Percentiles rank a stretch among this genome's conserved stretches.
Conservation (phyloP, 1,140 invertebrate species). For the Bradysia coprophila region DNA sequence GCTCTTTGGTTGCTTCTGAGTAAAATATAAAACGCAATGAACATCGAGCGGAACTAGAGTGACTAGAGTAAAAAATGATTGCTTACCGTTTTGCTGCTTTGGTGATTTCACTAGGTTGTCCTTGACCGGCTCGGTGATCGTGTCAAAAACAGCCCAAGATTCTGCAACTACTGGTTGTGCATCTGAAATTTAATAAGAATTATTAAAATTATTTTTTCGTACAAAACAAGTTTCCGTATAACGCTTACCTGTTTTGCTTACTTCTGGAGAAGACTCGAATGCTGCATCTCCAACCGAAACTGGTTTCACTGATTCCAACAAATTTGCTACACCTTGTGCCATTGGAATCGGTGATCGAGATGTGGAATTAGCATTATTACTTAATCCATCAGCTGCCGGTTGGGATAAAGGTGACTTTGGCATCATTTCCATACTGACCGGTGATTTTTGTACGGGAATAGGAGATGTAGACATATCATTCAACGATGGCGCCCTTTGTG, state of each 20-base stretch:
- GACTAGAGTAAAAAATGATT: not conserved
- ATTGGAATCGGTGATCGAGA: slow-evolving; percentile 20
- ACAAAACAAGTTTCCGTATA: too few species aligned
- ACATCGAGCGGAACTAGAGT: not conserved
- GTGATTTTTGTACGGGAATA: slow-evolving; percentile 18
- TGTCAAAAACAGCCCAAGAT: slow-evolving; percentile 22
- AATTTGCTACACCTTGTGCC: slow-evolving; percentile 10
- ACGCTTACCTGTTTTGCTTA: too few species aligned
- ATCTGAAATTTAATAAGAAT: slow-evolving; percentile 11
- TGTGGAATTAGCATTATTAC: too few species aligned
- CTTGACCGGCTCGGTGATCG: not conserved
- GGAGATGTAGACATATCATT: slow-evolving; percentile 23
- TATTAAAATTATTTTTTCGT: not conserved
- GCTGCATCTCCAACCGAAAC: slow-evolving; percentile 35
- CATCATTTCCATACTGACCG: too few species aligned
- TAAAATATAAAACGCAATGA: slow-evolving; percentile 11
- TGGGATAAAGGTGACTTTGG: slow-evolving; percentile 6
- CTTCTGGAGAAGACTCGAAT: slow-evolving; percentile 36
- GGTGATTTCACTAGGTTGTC: not conserved
- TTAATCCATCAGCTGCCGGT: slow-evolving; percentile 5
- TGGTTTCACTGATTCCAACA: slow-evolving; percentile 14
- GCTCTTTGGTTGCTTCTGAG: slow-evolving; percentile 16
- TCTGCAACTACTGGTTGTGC: slow-evolving; percentile 6
- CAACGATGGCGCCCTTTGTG: slow-evolving; percentile 5
- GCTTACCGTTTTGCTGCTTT: not conserved